phyloP scores from a whole-genome alignment of 2,888 invertebrate genomes.

The Electrophaes corylata region DNA sequence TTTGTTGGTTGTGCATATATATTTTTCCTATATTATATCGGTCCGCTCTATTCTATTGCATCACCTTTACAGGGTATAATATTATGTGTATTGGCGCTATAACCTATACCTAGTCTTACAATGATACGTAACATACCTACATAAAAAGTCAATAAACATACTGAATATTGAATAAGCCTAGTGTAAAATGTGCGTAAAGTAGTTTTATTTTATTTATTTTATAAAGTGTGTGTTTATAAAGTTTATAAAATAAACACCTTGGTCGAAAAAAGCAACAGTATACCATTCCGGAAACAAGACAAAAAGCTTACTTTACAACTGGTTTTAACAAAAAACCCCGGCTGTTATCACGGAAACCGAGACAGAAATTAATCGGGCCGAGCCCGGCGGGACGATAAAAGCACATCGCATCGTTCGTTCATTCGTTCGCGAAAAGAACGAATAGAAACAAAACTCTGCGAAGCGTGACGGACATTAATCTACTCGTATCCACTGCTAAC shows the following conservation, averaged over 20 bases:
- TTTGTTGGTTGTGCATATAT: no score
- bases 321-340: constrained; percentile 31
- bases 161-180: no score
- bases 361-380: constrained; percentile 40
- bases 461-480: constrained; percentile 45
- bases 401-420: constrained; percentile 42
- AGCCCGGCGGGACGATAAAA: constrained; percentile 38
- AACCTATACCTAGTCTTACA: no score
- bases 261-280: not conserved
- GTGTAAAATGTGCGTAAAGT: no score
- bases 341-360: constrained; percentile 37
- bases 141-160: no score
- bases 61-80: no score
- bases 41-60: no score
- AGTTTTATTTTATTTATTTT: no score
- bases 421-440: constrained; percentile 41
- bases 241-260: not conserved
- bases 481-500: constrained; percentile 22
- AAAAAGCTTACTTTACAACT: constrained; percentile 28
- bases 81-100: no score
- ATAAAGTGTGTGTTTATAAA: not conserved
- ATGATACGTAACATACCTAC: no score
- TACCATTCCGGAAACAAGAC: constrained; percentile 6
- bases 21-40: no score
- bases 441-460: constrained; percentile 44